Base-by-base conservation (phyloP, 2,113 vertebrate species). In the Ancistrus triradiatus region DNA sequence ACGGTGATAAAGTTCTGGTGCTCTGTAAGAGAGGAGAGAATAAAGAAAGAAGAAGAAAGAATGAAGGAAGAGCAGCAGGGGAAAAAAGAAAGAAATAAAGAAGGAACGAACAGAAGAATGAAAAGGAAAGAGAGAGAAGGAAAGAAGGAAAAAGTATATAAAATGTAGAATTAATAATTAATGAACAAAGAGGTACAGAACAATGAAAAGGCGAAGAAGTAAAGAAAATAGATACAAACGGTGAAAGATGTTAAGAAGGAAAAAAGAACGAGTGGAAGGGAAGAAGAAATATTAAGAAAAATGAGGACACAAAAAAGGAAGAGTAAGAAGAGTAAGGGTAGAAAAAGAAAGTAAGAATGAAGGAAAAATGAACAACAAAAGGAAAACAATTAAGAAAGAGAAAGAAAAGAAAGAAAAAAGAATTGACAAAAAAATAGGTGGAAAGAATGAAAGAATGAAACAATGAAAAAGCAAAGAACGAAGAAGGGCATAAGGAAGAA, bases 1-100 rank as follows among this genome's bases (percentile, higher is more conserved):
- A 84, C 17, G 1, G 7, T 56, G 37, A 28, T 1, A 69, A 86
- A 87, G 28, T 67, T 56, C 13, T 70, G 72, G 66, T 84, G 79
- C 61, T 75, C 88, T 90, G 78, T 46, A 59, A 42, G 38, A 24
- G 18, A 35, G 15, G 15, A 7, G 49, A 33, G 19, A 28, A 43
- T 13, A 2, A 47, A 18, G 2, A 7, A n/a, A 21, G n/a, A 19
- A n/a, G 27, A 9, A 44, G 11, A 14, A 3, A 18, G 17, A 10
- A 42, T 10, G 17, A 8, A 7, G 31, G 46, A 61, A 68, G 42
- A 7, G 7, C 18, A 9, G 22, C 7, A 18, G 8, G 59, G 5
- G 40, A 27, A 1, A 28, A 40, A 24, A 38, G 21, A 63, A 31
- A 22, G 25, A 60, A 31, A 19, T 13, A 35, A 50, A 21, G 8